A percentile compares a stretch with the other conserved stretches of the same genome.
These are phyloP conservation scores for Phthorimaea operculella DNA, from an alignment of 1,140 invertebrate species.

Conservation along the genomic window DNA sequence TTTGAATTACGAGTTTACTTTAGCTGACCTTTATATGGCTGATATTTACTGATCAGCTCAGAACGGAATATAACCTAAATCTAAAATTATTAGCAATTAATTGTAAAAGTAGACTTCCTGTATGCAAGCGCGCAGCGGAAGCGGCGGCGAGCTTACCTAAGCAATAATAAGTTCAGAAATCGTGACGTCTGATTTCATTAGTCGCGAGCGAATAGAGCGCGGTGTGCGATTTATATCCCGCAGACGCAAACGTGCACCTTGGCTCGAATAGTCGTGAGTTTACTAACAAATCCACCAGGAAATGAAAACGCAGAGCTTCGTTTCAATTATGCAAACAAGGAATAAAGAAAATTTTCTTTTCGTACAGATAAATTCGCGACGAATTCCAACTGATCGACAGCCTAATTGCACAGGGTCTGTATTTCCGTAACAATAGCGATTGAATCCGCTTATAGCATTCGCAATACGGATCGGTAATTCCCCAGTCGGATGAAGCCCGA, in stretches of 20 bases:
- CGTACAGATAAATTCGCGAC: not conserved
- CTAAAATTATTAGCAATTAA: no score
- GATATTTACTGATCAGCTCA: no score
- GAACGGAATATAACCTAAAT: no score
- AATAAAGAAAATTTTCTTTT: constrained; percentile 13
- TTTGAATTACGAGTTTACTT: no score
- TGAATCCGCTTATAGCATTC: not conserved
- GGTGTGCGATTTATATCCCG: constrained; percentile 20
- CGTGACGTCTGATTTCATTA: constrained; percentile 30
- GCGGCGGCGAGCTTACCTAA: constrained; percentile 12
- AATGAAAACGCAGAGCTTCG: constrained; percentile 24
- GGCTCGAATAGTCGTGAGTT: constrained; percentile 24
- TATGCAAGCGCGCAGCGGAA: not conserved
- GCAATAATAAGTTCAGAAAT: constrained; percentile 22
- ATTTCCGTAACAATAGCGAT: not conserved
- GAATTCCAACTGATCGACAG: not conserved
- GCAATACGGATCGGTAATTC: not conserved
- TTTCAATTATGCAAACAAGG: constrained; percentile 21
- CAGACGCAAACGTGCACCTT: constrained; percentile 15
- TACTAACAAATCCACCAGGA: constrained; percentile 28
- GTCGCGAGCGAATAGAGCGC: constrained; percentile 14
- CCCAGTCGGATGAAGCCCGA: not conserved
- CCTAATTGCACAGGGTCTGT: not conserved
- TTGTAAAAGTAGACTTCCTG: no score
- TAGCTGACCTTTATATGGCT: no score